These are phyloP conservation scores for Cuculus canorus DNA, from an alignment of 2,797 vertebrate genomes.

Conservation along the genomic window DNA sequence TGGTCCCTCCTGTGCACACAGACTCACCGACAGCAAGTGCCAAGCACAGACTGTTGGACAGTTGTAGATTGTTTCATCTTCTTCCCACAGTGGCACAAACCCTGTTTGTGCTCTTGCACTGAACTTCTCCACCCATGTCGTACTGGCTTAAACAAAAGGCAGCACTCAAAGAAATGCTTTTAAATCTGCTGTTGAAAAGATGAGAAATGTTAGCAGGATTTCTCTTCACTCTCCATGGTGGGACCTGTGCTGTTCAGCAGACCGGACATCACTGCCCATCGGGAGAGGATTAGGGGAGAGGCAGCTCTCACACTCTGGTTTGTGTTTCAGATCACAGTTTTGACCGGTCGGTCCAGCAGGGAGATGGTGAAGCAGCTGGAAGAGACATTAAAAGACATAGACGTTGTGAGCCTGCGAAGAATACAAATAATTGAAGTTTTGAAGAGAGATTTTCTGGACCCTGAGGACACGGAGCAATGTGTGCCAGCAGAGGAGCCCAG, in stretches of 20 bases:
- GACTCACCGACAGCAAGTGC: background rate
- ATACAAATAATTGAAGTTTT: conserved; percentile 85
- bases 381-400: conserved; percentile 80
- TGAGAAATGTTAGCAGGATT: background rate
- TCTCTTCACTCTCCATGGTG: background rate
- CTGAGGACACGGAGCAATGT: conserved; percentile 43
- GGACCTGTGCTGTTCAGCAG: background rate
- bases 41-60: background rate
- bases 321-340: conserved; percentile 85
- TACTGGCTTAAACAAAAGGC: background rate
- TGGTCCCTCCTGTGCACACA: background rate
- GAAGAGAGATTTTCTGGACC: conserved; percentile 45
- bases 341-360: conserved; percentile 84
- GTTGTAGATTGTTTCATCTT: background rate
- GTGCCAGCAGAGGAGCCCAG: conserved; percentile 63
- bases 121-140: background rate
- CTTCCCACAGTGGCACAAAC: background rate
- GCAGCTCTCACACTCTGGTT: background rate
- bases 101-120: background rate
- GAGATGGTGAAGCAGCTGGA: conserved; percentile 83
- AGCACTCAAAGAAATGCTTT: background rate
- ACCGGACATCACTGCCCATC: background rate
- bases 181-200: background rate
- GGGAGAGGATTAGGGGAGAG: background rate
- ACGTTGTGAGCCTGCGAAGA: conserved; percentile 81